A percentile compares a stretch with the other conserved stretches of the same genome.
Evolutionary conservation across 2,888 invertebrate species (phyloP).

Genomic region (Caenorhabditis sinica): DNA sequence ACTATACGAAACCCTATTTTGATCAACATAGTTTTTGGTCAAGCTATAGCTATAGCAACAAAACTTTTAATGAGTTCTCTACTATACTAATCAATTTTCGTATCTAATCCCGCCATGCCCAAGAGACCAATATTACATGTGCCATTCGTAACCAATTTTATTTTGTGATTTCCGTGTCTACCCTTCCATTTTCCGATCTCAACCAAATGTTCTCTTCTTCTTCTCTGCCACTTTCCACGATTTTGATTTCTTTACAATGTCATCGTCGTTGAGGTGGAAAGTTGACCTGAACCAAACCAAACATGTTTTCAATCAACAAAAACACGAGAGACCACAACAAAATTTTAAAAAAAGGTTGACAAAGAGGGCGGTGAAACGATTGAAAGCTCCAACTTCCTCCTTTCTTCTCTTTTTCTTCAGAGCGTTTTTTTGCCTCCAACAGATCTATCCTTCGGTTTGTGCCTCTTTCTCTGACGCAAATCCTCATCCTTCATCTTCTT

Average conservation of each 20-base stretch:
- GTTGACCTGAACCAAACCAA: constrained; percentile 37
- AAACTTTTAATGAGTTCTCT: background rate
- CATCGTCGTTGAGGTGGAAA: constrained; percentile 31
- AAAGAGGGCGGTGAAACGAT: constrained; percentile 10
- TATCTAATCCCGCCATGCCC: constrained; percentile 2
- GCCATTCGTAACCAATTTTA: constrained; percentile 27
- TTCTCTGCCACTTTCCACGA: constrained; percentile 15
- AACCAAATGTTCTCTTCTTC: constrained; percentile 10
- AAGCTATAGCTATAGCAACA: constrained; percentile 9
- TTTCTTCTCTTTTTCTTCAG: constrained; percentile 19
- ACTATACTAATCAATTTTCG: constrained; percentile 5
- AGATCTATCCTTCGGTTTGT: constrained; percentile 35
- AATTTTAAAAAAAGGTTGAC: constrained; percentile 31
- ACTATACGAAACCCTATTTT: constrained; percentile 28
- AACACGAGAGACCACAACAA: constrained; percentile 37
- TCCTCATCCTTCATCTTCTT: constrained; percentile 38
- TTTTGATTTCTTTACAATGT: constrained; percentile 32
- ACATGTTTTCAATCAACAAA: constrained; percentile 45
- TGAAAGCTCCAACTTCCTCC: constrained; percentile 37
- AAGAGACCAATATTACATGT: constrained; percentile 6
- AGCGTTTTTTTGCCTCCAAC: constrained; percentile 27
- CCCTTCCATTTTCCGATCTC: background rate
- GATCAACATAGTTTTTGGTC: background rate
- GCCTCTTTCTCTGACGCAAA: constrained; percentile 37
- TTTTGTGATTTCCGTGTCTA: constrained; percentile 26